Evolutionary conservation across 2,113 vertebrate genomes (phyloP), one percentile per base, ranked within the genome.

Genomic region (Orientallactaga bullata): DNA sequence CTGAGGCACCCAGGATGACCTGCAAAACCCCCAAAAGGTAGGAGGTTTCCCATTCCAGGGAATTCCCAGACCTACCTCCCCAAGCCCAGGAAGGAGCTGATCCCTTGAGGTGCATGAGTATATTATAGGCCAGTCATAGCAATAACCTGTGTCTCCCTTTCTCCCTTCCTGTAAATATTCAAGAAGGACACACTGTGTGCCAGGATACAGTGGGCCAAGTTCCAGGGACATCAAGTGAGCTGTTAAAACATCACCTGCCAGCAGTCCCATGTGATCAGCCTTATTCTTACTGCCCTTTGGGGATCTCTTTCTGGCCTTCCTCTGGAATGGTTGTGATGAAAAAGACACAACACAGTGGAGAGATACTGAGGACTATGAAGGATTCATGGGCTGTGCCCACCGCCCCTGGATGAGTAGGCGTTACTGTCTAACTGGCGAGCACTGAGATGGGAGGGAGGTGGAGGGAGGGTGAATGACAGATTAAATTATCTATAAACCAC

Each of bases 71-170:
- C 9, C 20, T n/a, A 5, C 32, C 9, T 21, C 28, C 72, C 6
- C 12, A 42, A n/a, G 21, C 20, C 47, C 30, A 88, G 13, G 7
- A 32, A 88, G 13, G 7, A 32, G 37, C 2, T 9, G 39, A 68
- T 4, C 16, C 4, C 5, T 35, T 30, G 13, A 5, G 0, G 0
- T 7, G 74, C 60, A 17, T 12, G 13, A 30, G 9, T 23, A 47
- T 47, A 6, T 35, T 37, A 35, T 39, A 23, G 42, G 65, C 21
- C 69, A 55, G 21, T 20, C 30, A 10, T 5, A 68, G 42, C 20
- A 18, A 9, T 26, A 24, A 7, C 58, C 42, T 26, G 28, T 10
- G 30, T 39, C 23, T 55, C 30, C 24, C 39, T 82, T 26, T 17
- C 28, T 39, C 42, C 20, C 51, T 0, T 18, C 30, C 63, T 10